Conservation (phyloP, 2,888 invertebrate species). For the Eilema griseolum region DNA sequence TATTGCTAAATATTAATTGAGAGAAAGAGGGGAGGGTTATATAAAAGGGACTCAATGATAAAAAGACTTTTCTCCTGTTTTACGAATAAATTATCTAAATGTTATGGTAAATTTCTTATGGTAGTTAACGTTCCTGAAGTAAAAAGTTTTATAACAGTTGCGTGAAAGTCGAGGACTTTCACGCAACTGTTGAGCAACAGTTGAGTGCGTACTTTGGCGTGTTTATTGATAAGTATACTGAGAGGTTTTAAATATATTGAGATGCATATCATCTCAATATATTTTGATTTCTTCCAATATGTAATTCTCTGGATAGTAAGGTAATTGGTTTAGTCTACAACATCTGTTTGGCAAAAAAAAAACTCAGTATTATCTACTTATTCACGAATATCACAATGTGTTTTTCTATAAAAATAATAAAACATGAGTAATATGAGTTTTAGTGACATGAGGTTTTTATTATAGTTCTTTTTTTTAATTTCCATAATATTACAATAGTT, state of each 20-base stretch:
- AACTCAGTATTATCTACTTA: not conserved
- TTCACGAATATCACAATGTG: too few relatives aligned
- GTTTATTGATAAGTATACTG: not conserved
- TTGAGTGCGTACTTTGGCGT: not conserved
- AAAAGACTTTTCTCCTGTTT: not conserved
- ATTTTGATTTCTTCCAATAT: too few relatives aligned
- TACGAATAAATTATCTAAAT: not conserved
- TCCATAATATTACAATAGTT: too few relatives aligned
- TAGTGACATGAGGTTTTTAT: too few relatives aligned
- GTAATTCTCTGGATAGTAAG: not conserved
- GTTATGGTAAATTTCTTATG: slow-evolving; percentile 4
- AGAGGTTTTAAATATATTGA: not conserved
- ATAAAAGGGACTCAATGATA: not conserved
- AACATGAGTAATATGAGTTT: too few relatives aligned
- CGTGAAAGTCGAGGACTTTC: too few relatives aligned
- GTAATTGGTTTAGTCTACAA: not conserved
- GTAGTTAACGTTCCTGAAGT: not conserved
- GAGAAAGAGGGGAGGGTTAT: not conserved
- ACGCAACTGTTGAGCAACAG: too few relatives aligned
- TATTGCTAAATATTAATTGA: too few relatives aligned
- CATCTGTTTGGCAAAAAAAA: not conserved
- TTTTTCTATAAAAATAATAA: too few relatives aligned
- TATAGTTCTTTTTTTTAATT: too few relatives aligned
- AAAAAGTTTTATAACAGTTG: slow-evolving; percentile 4
- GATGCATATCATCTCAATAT: too few relatives aligned